Percentiles rank a stretch among this genome's conserved stretches.
Evolutionary conservation across 2,113 vertebrate genomes (phyloP).

Genomic region (Nannospalax galili): DNA sequence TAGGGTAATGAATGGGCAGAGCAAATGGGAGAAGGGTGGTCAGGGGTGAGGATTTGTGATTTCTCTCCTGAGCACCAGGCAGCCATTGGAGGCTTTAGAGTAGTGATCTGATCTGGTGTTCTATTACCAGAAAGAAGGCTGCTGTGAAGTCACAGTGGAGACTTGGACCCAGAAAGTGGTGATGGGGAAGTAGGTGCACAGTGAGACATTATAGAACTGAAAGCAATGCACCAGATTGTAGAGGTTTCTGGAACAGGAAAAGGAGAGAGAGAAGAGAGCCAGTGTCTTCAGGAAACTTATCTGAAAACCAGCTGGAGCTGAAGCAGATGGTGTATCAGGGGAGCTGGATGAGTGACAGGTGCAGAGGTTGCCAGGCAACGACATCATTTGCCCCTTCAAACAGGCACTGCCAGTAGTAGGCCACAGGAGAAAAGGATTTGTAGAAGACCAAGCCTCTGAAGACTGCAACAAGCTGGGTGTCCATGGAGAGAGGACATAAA

Average conservation of each 20-base stretch:
- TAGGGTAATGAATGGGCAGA: no score
- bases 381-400: not conserved
- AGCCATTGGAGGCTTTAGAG: not conserved
- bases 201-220: not conserved
- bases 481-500: not conserved
- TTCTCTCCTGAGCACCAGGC: not conserved
- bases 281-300: rapidly evolving
- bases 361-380: not conserved
- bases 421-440: not conserved
- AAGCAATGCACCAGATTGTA: not conserved
- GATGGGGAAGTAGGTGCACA: not conserved
- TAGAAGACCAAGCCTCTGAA: not conserved
- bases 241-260: not conserved
- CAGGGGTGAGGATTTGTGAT: not conserved
- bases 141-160: not conserved
- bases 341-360: not conserved
- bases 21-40: not conserved
- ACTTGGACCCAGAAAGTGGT: not conserved
- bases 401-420: not conserved
- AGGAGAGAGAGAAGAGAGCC: not conserved
- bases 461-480: not conserved
- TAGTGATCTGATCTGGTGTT: not conserved
- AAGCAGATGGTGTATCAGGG: not conserved
- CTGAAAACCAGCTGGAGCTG: not conserved
- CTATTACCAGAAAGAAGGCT: not conserved